Conservation (phyloP, 2,113 vertebrate genomes). For the Urocolius indicus region DNA sequence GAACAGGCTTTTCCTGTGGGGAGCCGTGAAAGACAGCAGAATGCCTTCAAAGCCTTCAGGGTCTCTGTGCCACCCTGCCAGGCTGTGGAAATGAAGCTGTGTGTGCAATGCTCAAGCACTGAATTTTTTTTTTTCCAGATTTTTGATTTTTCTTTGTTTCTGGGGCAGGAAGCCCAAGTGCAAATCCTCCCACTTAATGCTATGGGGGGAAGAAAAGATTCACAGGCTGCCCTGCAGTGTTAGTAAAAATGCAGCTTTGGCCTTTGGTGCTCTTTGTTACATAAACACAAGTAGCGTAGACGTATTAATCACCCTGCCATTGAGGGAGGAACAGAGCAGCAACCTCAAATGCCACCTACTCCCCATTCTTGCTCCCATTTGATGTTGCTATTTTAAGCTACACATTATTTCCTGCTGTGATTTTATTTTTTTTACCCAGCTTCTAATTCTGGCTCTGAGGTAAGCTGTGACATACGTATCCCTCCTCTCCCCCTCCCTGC, state of each 20-base stretch:
- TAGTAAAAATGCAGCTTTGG: conserved; percentile 55
- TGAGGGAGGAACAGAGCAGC: conserved; percentile 74
- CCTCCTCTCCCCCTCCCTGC: conserved; percentile 63
- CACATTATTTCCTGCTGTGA: conserved; percentile 85
- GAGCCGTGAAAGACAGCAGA: not conserved
- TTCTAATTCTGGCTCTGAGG: conserved; percentile 86
- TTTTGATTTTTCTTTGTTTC: not conserved
- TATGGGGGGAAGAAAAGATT: conserved; percentile 46
- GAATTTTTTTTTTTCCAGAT: not conserved
- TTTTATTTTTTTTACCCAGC: conserved; percentile 78
- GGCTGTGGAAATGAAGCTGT: not conserved
- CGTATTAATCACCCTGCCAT: conserved; percentile 71
- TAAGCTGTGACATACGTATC: conserved; percentile 81
- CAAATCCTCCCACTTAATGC: conserved; percentile 57
- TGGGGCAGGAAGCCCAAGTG: conserved; percentile 46
- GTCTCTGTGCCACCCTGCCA: not conserved
- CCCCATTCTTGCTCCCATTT: conserved; percentile 76
- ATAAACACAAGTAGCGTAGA: conserved; percentile 59
- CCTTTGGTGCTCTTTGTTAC: conserved; percentile 69
- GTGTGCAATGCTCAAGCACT: not conserved
- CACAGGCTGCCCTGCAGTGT: conserved; percentile 19
- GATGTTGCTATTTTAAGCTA: conserved; percentile 80
- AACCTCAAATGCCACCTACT: conserved; percentile 78
- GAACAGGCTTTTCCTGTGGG: conserved; percentile 7
- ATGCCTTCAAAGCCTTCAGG: not conserved